Percentiles rank a stretch among this genome's conserved stretches.
phyloP scores from a whole-genome alignment of 2,888 invertebrate genomes.

The Apeira syringaria region DNA sequence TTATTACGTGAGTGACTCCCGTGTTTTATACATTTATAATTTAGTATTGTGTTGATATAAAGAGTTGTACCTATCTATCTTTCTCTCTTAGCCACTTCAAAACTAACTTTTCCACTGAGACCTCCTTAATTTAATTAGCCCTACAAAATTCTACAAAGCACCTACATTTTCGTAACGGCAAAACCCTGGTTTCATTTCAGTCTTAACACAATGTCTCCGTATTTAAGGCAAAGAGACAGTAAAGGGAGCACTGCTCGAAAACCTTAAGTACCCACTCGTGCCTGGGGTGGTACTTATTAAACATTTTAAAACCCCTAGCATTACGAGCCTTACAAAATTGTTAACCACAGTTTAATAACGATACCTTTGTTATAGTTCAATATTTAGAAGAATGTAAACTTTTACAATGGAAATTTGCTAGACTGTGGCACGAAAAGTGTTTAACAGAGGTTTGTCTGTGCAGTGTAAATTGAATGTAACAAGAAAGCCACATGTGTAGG shows the following conservation, averaged over 20 bases:
- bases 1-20: too few species aligned
- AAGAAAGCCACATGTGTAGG: slow-evolving; percentile 37
- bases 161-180: slow-evolving; percentile 15
- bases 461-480: slow-evolving; percentile 46
- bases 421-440: slow-evolving; percentile 30
- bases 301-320: slow-evolving; percentile 43
- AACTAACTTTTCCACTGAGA: too few species aligned
- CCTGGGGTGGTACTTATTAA: slow-evolving; percentile 42
- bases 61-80: too few species aligned
- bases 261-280: slow-evolving; percentile 27
- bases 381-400: slow-evolving; percentile 4
- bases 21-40: too few species aligned
- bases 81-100: background rate
- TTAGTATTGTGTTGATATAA: too few species aligned
- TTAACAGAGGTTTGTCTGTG: slow-evolving; percentile 22
- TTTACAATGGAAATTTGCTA: background rate
- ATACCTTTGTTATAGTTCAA: background rate
- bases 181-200: slow-evolving; percentile 14
- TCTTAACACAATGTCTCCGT: slow-evolving; percentile 28
- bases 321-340: slow-evolving; percentile 38
- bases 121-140: slow-evolving; percentile 12
- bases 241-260: slow-evolving; percentile 26
- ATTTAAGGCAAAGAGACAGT: slow-evolving; percentile 27
- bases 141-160: slow-evolving; percentile 6
- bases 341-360: slow-evolving; percentile 31